Base-by-base conservation (phyloP, 1,140 invertebrate species). In the Drosophila sp. region DNA sequence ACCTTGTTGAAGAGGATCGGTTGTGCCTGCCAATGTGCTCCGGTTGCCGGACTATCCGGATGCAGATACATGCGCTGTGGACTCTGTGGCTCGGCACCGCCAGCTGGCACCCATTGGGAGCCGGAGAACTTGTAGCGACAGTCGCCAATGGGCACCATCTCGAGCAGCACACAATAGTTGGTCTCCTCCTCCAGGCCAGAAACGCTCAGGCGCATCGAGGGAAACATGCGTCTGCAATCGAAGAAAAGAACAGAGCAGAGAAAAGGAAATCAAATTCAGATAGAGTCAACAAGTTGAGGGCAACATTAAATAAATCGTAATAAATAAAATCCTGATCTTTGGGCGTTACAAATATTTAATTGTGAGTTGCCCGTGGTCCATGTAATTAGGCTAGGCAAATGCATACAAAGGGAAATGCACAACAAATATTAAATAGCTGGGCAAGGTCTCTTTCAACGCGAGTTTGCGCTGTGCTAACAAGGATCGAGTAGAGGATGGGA, bases 1-100 rank as follows among this genome's bases (percentile, higher is more conserved):
- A 98, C 93, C 90, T 97, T 97, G 80, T 95, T 95, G 89, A 98
- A 97, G 9, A 94, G 95, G 16, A 98, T 94, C 0, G 95, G 93
- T 90, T 97, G 96, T 0, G 95, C 94, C 93, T 96, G 97, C 97
- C 97, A 98, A 80, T 97, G 95, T 13, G 95, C 93, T 0, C 97
- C 97, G 0, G 94, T 95, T 0, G 96, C 95, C 0, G 97, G 97
- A 0, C 96, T 96, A 59, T 98, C 96, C 0, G 97, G 97, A 92
- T 98, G 97, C 51, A 97, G 92, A 92, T 97, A 97, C 74, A 97
- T 93, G 16, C 96, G 92, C 1, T 94, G 92, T 0, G 95, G 94
- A 72, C 95, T 95, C 84, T 97, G 96, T 0, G 96, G 96, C 75
- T 98, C 97, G 0, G 97, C 97, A 32, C 95, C 95, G 0, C 97